phyloP scores from a whole-genome alignment of 2,797 vertebrate species.

The Dromococcyx pavoninus region DNA sequence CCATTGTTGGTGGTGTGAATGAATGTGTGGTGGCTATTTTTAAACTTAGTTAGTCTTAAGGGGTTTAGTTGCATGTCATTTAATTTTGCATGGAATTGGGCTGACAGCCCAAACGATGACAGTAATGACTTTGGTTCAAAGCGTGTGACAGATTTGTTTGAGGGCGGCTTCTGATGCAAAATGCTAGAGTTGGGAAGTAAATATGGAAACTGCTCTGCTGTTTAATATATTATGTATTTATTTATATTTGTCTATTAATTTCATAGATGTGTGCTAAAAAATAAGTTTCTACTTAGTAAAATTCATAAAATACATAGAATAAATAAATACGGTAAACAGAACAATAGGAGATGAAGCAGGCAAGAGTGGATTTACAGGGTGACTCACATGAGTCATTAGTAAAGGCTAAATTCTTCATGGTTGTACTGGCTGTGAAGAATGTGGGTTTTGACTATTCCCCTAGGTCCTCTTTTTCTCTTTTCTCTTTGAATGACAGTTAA shows the following conservation, averaged over 20 bases:
- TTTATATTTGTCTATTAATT: neutral
- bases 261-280: neutral
- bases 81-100: neutral
- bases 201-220: neutral
- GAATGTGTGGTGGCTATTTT: neutral
- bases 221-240: neutral
- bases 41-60: neutral
- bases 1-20: neutral
- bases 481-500: neutral
- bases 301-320: neutral
- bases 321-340: neutral
- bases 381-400: neutral
- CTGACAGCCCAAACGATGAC: neutral
- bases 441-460: neutral
- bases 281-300: neutral
- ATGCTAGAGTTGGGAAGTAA: neutral
- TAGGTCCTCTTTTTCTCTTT: neutral
- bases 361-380: neutral
- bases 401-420: neutral
- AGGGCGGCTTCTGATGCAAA: neutral
- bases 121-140: neutral
- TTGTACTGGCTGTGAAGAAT: neutral
- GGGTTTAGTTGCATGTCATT: neutral
- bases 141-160: neutral
- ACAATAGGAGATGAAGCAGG: neutral